Evolutionary conservation across 1,140 invertebrate genomes (phyloP).

Genomic region (Zaprionus capensis): DNA sequence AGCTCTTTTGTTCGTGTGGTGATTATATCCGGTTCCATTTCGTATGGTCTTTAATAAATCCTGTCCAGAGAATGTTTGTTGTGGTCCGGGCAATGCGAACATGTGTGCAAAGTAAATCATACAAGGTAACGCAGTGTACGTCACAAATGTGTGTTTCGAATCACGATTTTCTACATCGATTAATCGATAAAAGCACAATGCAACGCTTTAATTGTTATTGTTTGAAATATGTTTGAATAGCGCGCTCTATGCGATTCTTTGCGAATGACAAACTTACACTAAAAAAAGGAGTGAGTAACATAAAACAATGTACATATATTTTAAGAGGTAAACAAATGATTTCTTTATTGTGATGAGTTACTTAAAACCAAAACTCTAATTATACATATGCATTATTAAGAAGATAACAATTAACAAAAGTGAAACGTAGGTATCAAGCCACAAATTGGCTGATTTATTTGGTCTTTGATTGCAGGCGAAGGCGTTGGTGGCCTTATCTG

Average conservation of each 20-base stretch:
- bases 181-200: not conserved
- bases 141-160: not conserved
- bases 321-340: conserved; percentile 42
- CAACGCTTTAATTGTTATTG: not conserved
- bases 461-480: conserved; percentile 64
- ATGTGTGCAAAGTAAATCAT: not conserved
- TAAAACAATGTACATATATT: not conserved
- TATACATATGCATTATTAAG: conserved; percentile 54
- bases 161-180: not conserved
- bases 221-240: not conserved
- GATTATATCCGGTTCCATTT: conserved; percentile 55
- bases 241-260: not conserved
- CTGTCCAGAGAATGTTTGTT: not conserved
- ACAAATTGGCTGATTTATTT: conserved; percentile 48
- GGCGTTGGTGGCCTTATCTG: conserved; percentile 85
- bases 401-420: conserved; percentile 77
- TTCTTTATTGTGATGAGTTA: conserved; percentile 58
- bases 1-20: conserved; percentile 79
- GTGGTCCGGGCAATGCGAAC: not conserved
- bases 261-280: not conserved
- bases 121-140: not conserved
- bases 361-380: conserved; percentile 54
- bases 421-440: conserved; percentile 57
- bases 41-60: not conserved
- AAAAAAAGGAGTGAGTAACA: not conserved